phyloP scores from a whole-genome alignment of 2,888 invertebrate species.

The Eristalinus aeneus region DNA sequence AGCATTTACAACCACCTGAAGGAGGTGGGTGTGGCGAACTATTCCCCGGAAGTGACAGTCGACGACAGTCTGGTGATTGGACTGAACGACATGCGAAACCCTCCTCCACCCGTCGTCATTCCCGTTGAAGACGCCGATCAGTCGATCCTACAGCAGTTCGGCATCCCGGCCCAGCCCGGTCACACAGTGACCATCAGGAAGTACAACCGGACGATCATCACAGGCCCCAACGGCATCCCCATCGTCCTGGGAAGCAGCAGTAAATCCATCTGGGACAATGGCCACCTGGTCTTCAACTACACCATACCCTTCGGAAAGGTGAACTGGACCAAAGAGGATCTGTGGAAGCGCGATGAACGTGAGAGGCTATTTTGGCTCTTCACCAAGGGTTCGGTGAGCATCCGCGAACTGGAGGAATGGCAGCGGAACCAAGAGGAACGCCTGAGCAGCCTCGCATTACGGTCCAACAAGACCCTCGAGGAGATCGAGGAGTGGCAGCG shows the following conservation, averaged over 20 bases:
- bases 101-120: slow-evolving; percentile 71
- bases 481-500: slow-evolving; percentile 77
- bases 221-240: slow-evolving; percentile 75
- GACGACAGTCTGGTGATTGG: slow-evolving; percentile 61
- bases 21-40: slow-evolving; percentile 76
- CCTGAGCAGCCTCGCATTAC: slow-evolving; percentile 74
- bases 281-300: slow-evolving; percentile 76
- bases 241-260: slow-evolving; percentile 76
- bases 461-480: slow-evolving; percentile 75
- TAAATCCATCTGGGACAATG: slow-evolving; percentile 77
- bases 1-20: slow-evolving; percentile 75
- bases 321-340: slow-evolving; percentile 75
- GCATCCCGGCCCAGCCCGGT: slow-evolving; percentile 66
- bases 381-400: slow-evolving; percentile 71
- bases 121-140: slow-evolving; percentile 69
- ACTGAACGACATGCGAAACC: slow-evolving; percentile 44
- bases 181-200: slow-evolving; percentile 75
- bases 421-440: slow-evolving; percentile 78
- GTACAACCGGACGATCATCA: slow-evolving; percentile 76
- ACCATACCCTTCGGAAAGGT: slow-evolving; percentile 76
- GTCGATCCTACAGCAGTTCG: slow-evolving; percentile 52
- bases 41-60: slow-evolving; percentile 76
- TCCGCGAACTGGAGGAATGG: slow-evolving; percentile 76
- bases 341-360: slow-evolving; percentile 79
- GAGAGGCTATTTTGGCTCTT: slow-evolving; percentile 79